These are phyloP conservation scores for Atlantisia rogersi DNA, from an alignment of 2,113 vertebrate species.

Conservation along the genomic window DNA sequence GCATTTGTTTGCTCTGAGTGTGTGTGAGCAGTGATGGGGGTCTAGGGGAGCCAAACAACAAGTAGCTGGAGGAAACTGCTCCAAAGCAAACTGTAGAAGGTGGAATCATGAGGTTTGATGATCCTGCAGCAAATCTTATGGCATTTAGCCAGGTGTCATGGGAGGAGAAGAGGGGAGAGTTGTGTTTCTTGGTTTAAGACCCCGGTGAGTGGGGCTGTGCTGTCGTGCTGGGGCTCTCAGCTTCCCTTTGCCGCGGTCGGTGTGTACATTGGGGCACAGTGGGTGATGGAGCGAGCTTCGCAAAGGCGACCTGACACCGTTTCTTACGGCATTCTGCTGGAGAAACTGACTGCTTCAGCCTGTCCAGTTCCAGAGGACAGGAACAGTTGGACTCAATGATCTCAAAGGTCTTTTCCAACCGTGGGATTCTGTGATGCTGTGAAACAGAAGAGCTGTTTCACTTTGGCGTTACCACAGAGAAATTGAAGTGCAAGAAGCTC, in stretches of 20 bases:
- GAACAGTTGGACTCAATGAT: no score
- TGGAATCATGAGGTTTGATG: neutral
- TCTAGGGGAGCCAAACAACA: neutral
- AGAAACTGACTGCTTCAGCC: no score
- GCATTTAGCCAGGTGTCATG: neutral
- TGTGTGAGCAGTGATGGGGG: neutral
- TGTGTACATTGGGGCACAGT: accelerated
- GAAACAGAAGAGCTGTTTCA: neutral
- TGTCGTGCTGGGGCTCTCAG: neutral
- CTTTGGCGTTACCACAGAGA: neutral
- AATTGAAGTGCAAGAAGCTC: neutral
- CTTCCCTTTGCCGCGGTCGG: accelerated
- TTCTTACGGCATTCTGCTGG: no score
- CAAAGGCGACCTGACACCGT: neutral
- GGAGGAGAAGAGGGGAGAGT: neutral
- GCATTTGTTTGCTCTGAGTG: neutral
- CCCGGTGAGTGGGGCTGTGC: neutral
- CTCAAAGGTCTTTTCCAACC: no score
- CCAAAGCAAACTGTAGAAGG: neutral
- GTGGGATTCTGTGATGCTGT: neutral
- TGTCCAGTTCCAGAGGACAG: no score
- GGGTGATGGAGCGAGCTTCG: neutral
- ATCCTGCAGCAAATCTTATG: neutral
- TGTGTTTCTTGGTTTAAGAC: neutral
- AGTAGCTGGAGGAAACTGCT: neutral